Evolutionary conservation across 2,888 invertebrate species (phyloP), one percentile per base, ranked within the genome.

Genomic region (Orthonychiurus folsomi): DNA sequence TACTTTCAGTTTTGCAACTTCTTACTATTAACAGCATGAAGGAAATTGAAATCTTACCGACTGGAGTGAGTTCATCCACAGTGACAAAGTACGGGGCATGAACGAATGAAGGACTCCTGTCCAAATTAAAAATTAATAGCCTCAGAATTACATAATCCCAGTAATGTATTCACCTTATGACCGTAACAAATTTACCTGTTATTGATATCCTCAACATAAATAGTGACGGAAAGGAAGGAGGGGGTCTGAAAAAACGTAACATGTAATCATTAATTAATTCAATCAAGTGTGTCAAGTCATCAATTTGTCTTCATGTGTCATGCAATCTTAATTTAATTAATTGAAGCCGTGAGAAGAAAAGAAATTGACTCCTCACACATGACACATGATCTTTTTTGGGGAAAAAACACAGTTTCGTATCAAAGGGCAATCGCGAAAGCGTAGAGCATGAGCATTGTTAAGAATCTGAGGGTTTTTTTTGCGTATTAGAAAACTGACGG

Each of bases 151-250:
- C 9, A 56, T 24, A 12, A 25, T 57, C 37, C 5, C 63, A 75
- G 20, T 37, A 3, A 25, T 25, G 12, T 18, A 56, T 12, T 56
- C n/a, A n/a, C n/a, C n/a, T n/a, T n/a, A n/a, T n/a, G n/a, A n/a
- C n/a, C n/a, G n/a, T n/a, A n/a, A n/a, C n/a, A n/a, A n/a, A n/a
- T n/a, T n/a, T n/a, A n/a, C n/a, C 91, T 88, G 78, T 91, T 90
- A 75, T 92, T 92, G 52, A 91, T 82, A 75, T 92, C 91, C 77
- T 91, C 90, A 3, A 92, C 87, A 77, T 91, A 91, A 3, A 91
- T 89, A 2, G 90, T 91, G 68, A 90, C 86, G 1, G 89, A 88
- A 24, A 91, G 80, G 72, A 86, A 90, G 58, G 87, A 86, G 61
- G 89, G 87, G 74, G 88, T 86, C 89, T 90, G 79, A 28, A 78